Evolutionary conservation across 2,113 vertebrate species (phyloP), one percentile per base, ranked within the genome.

Genomic region (Lophius piscatorius): DNA sequence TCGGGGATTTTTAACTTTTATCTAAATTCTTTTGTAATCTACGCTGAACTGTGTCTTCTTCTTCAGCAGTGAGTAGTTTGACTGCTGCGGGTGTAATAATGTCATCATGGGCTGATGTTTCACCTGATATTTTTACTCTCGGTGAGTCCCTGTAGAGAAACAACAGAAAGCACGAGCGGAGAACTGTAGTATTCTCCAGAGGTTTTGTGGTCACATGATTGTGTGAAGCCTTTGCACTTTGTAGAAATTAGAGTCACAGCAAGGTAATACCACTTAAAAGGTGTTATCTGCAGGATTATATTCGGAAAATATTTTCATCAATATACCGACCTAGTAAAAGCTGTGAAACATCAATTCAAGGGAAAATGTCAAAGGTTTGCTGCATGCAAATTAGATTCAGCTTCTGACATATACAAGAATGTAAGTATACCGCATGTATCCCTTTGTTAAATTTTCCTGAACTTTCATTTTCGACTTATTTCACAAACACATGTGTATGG

Each of bases 81-180:
- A 74, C 55, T 38, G 31, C 42, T 45, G 29, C 35, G 62, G 16
- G 40, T 74, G 81, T 68, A 82, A 80, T 67, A 64, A 70, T 86
- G 73, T 86, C 76, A 76, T 86, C 81, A 84, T 66, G 29, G 24
- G 21, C 33, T 63, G n/a, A n/a, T n/a, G n/a, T n/a, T n/a, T n/a
- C n/a, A n/a, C n/a, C n/a, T n/a, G n/a, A n/a, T n/a, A n/a, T 24
- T 69, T 63, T 71, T 50, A 49, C 11, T 63, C 47, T 68, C 18
- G n/a, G 38, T 63, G 51, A 35, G 57, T 69, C 52, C 51, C 24
- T 48, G 54, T 42, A 39, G 48, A 61, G 66, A 13, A 51, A 46
- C 21, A 4, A 41, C 17, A 79, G 67, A 28, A 45, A 46, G 51
- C 4, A 60, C 65, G 45, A 66, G 76, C 29, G 46, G 70, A 70